phyloP scores from a whole-genome alignment of 1,140 invertebrate species.

The Heliconius hermathena region DNA sequence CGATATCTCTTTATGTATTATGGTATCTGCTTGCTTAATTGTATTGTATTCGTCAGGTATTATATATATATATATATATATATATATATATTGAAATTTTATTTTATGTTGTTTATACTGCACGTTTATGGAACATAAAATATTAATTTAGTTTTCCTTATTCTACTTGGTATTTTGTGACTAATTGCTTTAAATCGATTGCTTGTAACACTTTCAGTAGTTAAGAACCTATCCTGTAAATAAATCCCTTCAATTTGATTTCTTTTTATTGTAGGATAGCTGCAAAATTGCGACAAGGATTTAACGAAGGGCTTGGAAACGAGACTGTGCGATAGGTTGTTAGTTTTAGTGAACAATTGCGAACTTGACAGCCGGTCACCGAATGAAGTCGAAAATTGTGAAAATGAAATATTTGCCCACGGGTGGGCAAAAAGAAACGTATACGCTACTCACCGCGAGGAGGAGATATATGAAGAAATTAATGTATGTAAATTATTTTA shows the following conservation, averaged over 20 bases:
- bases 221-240: slow-evolving; percentile 45
- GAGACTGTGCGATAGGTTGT: slow-evolving; percentile 38
- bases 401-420: slow-evolving; percentile 81
- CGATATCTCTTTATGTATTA: slow-evolving; percentile 12
- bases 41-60: background rate
- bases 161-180: slow-evolving; percentile 27
- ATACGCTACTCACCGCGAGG: slow-evolving; percentile 76
- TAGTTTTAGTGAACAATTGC: slow-evolving; percentile 41
- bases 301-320: slow-evolving; percentile 22
- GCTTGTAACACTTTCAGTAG: slow-evolving; percentile 32
- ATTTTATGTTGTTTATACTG: background rate
- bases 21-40: slow-evolving; percentile 1
- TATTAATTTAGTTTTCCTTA: slow-evolving; percentile 27
- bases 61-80: background rate
- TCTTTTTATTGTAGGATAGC: slow-evolving; percentile 71
- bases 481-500: slow-evolving; percentile 71
- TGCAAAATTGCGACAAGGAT: slow-evolving; percentile 37
- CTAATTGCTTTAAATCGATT: slow-evolving; percentile 21
- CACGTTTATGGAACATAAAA: background rate
- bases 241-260: slow-evolving; percentile 55
- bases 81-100: background rate
- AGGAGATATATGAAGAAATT: slow-evolving; percentile 82
- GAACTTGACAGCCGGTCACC: slow-evolving; percentile 42
- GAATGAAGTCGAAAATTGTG: slow-evolving; percentile 79
- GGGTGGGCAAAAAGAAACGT: slow-evolving; percentile 77